Conservation (phyloP, 2,888 invertebrate species). For the Chalcosyrphus nemorum region DNA sequence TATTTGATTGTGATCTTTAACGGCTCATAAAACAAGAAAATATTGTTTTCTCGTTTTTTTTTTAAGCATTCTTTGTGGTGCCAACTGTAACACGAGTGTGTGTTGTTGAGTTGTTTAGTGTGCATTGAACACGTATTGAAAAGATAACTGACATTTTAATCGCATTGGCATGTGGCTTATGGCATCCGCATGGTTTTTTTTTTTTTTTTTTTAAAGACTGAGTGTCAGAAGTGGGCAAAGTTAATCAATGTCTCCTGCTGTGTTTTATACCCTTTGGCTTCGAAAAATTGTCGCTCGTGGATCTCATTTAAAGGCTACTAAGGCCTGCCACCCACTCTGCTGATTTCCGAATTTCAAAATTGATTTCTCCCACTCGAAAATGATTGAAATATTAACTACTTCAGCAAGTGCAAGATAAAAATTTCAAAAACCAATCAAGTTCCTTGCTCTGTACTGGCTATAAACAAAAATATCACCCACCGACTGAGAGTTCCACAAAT, state of each 20-base stretch:
- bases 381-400: no score
- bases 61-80: not conserved
- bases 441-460: not conserved
- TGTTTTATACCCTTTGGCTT: no score
- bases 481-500: not conserved
- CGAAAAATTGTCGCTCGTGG: no score
- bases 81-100: not conserved
- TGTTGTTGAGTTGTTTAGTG: not conserved
- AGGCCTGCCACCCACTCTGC: no score
- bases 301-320: no score
- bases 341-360: no score
- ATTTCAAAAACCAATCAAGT: no score
- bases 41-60: not conserved
- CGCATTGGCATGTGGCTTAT: constrained; percentile 10
- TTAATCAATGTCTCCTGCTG: no score
- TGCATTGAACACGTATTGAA: constrained; percentile 1
- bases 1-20: constrained; percentile 7
- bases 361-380: no score
- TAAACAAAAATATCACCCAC: not conserved
- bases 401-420: no score
- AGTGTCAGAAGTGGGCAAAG: not conserved
- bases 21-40: constrained; percentile 9
- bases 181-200: not conserved
- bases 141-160: constrained; percentile 1
- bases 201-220: not conserved